Conservation (phyloP, 2,888 invertebrate species). For the Cordilura impudica region DNA sequence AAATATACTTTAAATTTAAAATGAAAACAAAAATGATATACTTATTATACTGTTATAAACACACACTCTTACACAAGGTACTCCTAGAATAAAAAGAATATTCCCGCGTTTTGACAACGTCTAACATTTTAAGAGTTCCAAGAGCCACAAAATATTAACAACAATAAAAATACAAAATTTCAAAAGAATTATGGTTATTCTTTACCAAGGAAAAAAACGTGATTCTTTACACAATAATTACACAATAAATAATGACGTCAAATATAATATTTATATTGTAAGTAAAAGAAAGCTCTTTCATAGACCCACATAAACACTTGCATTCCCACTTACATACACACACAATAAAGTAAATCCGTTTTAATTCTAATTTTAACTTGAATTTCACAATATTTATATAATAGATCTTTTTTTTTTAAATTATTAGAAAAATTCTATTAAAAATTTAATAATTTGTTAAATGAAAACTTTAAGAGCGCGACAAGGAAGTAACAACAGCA, state of each 20-base stretch:
- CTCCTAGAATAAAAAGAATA: background rate
- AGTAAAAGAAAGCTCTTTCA: background rate
- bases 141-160: background rate
- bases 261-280: background rate
- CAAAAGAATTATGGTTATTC: background rate
- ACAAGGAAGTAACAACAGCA: conserved; percentile 21
- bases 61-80: background rate
- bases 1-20: conserved; percentile 2
- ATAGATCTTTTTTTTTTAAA: background rate
- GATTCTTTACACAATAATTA: background rate
- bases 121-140: background rate
- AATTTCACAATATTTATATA: conserved; percentile 43
- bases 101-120: conserved; percentile 19
- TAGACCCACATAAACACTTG: background rate
- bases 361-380: conserved; percentile 2
- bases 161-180: background rate
- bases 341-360: background rate
- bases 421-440: background rate
- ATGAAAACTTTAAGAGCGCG: background rate
- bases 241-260: conserved; percentile 15
- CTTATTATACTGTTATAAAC: background rate
- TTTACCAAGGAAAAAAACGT: background rate
- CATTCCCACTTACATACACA: background rate
- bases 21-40: too few species aligned
- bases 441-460: background rate